These are phyloP conservation scores for Myopa tessellatipennis DNA, from an alignment of 2,888 invertebrate genomes.

Conservation along the genomic window DNA sequence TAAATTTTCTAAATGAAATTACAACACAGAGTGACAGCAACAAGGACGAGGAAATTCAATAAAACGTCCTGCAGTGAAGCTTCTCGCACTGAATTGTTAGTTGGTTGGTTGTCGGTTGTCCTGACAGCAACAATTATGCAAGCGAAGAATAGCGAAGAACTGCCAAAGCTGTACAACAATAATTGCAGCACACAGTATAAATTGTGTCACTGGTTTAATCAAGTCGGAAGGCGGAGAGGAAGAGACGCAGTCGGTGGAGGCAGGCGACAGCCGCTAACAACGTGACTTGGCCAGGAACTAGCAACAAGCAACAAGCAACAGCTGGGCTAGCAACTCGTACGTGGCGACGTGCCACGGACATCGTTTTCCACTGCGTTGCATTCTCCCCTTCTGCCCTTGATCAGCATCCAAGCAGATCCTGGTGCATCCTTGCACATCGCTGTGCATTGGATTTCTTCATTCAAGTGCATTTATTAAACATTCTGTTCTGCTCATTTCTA, in stretches of 20 bases:
- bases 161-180: not conserved
- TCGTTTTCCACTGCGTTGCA: not conserved
- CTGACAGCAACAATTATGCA: not conserved
- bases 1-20: not conserved
- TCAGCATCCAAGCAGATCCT: not conserved
- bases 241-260: not conserved
- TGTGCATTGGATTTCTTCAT: not conserved
- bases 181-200: not conserved
- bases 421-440: not conserved
- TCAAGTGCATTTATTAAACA: not conserved
- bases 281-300: slow-evolving; percentile 10
- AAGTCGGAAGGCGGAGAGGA: not conserved
- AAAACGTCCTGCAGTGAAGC: not conserved
- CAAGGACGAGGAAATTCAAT: slow-evolving; percentile 7
- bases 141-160: not conserved
- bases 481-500: not conserved
- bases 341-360: slow-evolving; percentile 22
- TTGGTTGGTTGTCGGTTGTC: not conserved
- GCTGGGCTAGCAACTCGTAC: not conserved
- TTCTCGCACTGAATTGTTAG: not conserved
- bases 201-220: slow-evolving; percentile 29
- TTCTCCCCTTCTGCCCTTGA: not conserved
- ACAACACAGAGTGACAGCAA: too few relatives aligned
- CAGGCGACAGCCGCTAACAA: not conserved
- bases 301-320: not conserved